Conservation (phyloP, 1,140 invertebrate species). For the Chlorops oryzae region DNA sequence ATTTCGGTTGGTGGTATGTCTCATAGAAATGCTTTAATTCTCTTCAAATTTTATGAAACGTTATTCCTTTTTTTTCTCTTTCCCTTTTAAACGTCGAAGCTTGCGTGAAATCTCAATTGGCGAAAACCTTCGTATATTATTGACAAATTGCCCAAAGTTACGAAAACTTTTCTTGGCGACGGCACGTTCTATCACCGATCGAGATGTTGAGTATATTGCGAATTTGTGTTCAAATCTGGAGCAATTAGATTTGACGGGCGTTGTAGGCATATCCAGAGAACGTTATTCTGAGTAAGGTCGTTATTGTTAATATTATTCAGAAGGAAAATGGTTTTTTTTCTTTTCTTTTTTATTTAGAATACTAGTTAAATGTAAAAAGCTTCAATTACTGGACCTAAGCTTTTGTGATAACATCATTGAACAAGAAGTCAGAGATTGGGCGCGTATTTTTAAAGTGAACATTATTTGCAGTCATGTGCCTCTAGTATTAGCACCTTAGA, state of each 20-base stretch:
- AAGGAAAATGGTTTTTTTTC: constrained; percentile 10
- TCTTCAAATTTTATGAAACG: not conserved
- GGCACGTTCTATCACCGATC: constrained; percentile 68
- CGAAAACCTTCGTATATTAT: constrained; percentile 52
- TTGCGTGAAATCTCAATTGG: constrained; percentile 51
- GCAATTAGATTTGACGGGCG: constrained; percentile 78
- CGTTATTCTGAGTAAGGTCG: constrained; percentile 58
- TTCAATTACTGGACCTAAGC: constrained; percentile 75
- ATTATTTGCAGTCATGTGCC: constrained; percentile 38
- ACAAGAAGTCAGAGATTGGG: constrained; percentile 54
- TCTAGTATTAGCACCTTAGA: constrained; percentile 13
- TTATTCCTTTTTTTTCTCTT: not conserved
- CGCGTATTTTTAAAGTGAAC: constrained; percentile 35
- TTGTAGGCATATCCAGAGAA: constrained; percentile 65
- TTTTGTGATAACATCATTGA: constrained; percentile 76
- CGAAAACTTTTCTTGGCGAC: constrained; percentile 73
- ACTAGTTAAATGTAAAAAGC: constrained; percentile 57
- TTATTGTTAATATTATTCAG: constrained; percentile 15
- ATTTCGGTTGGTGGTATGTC: constrained; percentile 85
- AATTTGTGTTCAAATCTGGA: constrained; percentile 59
- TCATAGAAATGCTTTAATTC: not conserved
- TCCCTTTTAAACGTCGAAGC: constrained; percentile 24
- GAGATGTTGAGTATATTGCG: constrained; percentile 66
- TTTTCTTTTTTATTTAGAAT: constrained; percentile 51
- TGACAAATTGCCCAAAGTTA: constrained; percentile 56